Evolutionary conservation across 2,888 invertebrate genomes (phyloP).

Genomic region (Drosophila tanythrix): DNA sequence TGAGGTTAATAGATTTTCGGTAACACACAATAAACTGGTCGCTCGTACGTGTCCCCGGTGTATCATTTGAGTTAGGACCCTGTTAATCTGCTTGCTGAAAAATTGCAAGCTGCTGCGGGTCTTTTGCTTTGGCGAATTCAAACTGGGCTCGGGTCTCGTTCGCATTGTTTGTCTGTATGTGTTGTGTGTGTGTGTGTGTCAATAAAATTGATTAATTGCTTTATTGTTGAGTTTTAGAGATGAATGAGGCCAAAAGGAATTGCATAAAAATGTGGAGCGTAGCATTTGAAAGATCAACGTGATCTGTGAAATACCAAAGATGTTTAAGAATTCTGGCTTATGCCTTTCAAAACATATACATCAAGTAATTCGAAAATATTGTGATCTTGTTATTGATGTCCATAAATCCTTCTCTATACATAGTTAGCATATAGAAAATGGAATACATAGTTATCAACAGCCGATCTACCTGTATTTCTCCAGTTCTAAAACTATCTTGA

Average conservation of each 20-base stretch:
- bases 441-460: neutral
- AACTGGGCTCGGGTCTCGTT: slow-evolving; percentile 24
- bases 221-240: slow-evolving; percentile 57
- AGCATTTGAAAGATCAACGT: slow-evolving; percentile 23
- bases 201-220: slow-evolving; percentile 79
- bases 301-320: slow-evolving; percentile 23
- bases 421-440: neutral
- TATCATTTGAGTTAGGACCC: slow-evolving; percentile 63
- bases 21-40: slow-evolving; percentile 48
- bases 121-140: slow-evolving; percentile 41
- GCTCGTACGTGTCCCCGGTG: slow-evolving; percentile 71
- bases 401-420: neutral
- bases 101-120: slow-evolving; percentile 68
- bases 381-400: neutral
- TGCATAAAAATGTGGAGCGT: slow-evolving; percentile 55
- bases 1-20: slow-evolving; percentile 72
- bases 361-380: neutral
- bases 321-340: neutral
- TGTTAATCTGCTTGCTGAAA: slow-evolving; percentile 75
- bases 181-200: slow-evolving; percentile 31
- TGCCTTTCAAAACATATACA: neutral
- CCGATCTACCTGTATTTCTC: neutral
- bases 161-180: slow-evolving; percentile 50
- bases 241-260: slow-evolving; percentile 38
- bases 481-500: neutral